Evolutionary conservation across 1,140 invertebrate species (phyloP).

Genomic region (Hypsibius dujardini): DNA sequence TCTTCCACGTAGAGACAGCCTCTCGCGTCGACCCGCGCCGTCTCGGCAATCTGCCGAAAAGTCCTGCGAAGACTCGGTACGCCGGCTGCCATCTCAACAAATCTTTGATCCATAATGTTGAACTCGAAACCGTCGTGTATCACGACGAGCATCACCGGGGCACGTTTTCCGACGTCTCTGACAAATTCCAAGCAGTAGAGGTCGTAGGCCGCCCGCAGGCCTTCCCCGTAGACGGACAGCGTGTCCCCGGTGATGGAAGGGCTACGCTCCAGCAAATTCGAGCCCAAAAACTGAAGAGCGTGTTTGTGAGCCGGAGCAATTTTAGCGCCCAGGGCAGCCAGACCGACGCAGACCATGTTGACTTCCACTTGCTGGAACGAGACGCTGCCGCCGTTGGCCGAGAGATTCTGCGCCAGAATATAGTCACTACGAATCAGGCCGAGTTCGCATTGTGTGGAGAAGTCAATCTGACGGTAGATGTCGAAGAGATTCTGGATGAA

Average conservation of each 20-base stretch:
- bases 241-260: not conserved
- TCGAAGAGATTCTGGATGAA: no score
- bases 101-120: not conserved
- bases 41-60: not conserved
- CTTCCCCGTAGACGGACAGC: not conserved
- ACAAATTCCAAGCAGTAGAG: not conserved
- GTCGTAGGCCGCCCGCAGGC: not conserved
- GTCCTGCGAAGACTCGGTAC: not conserved
- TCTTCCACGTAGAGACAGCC: conserved; percentile 33
- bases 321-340: not conserved
- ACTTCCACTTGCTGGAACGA: not conserved
- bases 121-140: conserved; percentile 5
- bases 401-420: not conserved
- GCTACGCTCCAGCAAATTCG: not conserved
- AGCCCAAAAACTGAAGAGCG: not conserved
- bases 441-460: not conserved
- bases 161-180: not conserved
- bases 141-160: not conserved
- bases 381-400: not conserved
- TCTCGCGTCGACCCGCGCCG: not conserved
- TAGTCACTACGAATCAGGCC: conserved; percentile 9
- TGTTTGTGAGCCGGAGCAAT: not conserved
- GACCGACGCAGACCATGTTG: not conserved
- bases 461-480: not conserved
- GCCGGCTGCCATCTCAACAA: not conserved